These are phyloP conservation scores for Zingel zingel DNA, from an alignment of 2,113 vertebrate genomes.

Conservation along the genomic window DNA sequence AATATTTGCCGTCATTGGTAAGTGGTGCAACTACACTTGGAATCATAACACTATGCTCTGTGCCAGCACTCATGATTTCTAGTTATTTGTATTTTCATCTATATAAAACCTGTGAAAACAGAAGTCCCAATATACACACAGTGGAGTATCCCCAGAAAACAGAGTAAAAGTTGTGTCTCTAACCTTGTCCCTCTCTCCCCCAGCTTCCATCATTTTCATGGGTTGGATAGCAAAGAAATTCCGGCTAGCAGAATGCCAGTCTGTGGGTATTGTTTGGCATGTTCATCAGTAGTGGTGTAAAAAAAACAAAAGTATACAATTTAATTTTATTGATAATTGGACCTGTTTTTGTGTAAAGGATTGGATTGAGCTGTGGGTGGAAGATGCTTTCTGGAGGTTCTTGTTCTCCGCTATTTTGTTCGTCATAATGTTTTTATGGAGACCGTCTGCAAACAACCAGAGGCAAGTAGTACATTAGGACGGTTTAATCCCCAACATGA, in stretches of 20 bases:
- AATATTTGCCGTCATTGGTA: slow-evolving; percentile 90
- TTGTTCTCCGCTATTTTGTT: slow-evolving; percentile 90
- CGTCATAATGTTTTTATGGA: slow-evolving; percentile 93
- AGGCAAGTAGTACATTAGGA: slow-evolving; percentile 73
- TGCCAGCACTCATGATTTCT: background rate
- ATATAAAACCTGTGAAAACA: background rate
- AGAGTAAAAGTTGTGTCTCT: slow-evolving; percentile 11
- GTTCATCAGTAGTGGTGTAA: background rate
- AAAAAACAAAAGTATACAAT: background rate
- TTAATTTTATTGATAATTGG: background rate
- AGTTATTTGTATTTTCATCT: background rate
- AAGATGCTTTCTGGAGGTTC: slow-evolving; percentile 93
- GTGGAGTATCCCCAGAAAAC: background rate
- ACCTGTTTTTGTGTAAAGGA: slow-evolving; percentile 77
- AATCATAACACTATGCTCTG: background rate
- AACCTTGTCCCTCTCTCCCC: slow-evolving; percentile 45
- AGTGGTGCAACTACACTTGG: slow-evolving; percentile 63
- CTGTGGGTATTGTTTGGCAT: slow-evolving; percentile 83
- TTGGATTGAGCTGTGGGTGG: slow-evolving; percentile 92
- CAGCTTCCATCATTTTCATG: slow-evolving; percentile 91
- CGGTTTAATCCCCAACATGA: background rate
- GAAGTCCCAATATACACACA: background rate
- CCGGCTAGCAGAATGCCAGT: slow-evolving; percentile 87
- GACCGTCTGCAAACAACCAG: slow-evolving; percentile 92
- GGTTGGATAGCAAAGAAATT: slow-evolving; percentile 90